These are phyloP conservation scores for Malaclemys terrapin DNA, from an alignment of 2,113 vertebrate species.

Conservation along the genomic window DNA sequence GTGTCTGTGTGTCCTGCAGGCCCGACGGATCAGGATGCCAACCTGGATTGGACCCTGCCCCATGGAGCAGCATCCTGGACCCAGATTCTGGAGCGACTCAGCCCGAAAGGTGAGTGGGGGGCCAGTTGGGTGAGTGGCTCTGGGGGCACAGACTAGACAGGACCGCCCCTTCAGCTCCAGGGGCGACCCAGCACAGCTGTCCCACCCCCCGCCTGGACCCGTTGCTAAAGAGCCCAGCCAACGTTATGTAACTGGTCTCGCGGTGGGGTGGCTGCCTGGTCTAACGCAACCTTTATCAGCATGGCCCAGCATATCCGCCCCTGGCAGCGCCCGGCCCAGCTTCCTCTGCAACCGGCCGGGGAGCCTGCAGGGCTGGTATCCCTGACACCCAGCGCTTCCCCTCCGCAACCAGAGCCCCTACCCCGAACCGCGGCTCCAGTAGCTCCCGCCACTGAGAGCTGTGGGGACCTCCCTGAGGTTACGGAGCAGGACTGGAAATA, in stretches of 20 bases:
- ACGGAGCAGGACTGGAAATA: not conserved
- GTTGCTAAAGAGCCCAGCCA: not conserved
- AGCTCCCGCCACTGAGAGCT: not conserved
- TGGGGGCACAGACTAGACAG: not conserved
- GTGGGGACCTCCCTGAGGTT: not conserved
- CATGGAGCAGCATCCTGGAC: not conserved
- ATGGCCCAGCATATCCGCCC: constrained; percentile 11
- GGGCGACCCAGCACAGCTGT: not conserved
- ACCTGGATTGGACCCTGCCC: no score
- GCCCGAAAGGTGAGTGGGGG: no score
- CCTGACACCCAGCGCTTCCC: not conserved
- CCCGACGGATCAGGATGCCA: not conserved
- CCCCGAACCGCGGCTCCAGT: not conserved
- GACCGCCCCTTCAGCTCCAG: not conserved
- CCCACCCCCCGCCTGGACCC: not conserved
- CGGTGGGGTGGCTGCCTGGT: not conserved
- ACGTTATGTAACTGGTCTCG: not conserved
- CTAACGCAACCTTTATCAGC: not conserved
- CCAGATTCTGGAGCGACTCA: not conserved
- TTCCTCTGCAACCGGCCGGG: constrained; percentile 17
- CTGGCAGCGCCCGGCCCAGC: not conserved
- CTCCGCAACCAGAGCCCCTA: not conserved
- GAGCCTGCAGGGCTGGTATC: not conserved
- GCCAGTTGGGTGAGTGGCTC: not conserved
- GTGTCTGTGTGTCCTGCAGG: not conserved